Evolutionary conservation across 2,113 vertebrate genomes (phyloP), one percentile per base, ranked within the genome.

Genomic region (Callocephalon fimbriatum): DNA sequence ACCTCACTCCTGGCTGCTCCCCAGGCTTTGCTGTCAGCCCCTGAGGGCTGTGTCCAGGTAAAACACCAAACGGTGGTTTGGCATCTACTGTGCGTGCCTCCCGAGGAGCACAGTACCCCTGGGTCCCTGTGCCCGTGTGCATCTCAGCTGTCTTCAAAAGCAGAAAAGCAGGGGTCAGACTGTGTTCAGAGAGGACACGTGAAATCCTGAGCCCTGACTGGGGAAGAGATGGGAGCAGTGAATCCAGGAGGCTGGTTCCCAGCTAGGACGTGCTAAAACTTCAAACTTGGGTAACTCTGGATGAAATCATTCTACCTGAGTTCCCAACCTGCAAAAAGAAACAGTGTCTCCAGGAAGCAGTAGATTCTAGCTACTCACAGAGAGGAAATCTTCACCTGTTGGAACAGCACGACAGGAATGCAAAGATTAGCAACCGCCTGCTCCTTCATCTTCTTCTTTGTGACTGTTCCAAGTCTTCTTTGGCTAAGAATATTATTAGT

Each of bases 91-190:
- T 0, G 4, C 16, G 29, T 8, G 5, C 16, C 66, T 81, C 1
- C 3, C 20, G 73, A 12, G 6, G 29, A 77, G 40, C 40, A 4
- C 0, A 0, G 17, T 21, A 45, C 27, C 22, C 10, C 61, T 45
- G 71, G 15, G 50, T 78, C 45, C n/a, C 40, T 0, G 0, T 70
- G 59, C 26, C 67, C 2, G 0, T 7, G 32, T 35, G 37, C 10
- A 3, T 15, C 67, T 54, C 61, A 4, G 44, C 62, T 50, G 27
- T 2, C 63, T 50, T 48, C 58, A 61, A 29, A 63, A 45, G 38
- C 38, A 54, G 84, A 54, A 25, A 7, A 63, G 17, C 2, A 0
- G 44, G 56, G 44, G 9, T 12, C 38, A 76, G 42, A 63, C 5
- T 7, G 16, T 1, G 0, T 9, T 38, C 68, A n/a, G 44, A 16